A percentile compares a stretch with the other conserved stretches of the same genome.
Conservation (phyloP, 1,140 invertebrate genomes). For the Drosophila parvula region DNA sequence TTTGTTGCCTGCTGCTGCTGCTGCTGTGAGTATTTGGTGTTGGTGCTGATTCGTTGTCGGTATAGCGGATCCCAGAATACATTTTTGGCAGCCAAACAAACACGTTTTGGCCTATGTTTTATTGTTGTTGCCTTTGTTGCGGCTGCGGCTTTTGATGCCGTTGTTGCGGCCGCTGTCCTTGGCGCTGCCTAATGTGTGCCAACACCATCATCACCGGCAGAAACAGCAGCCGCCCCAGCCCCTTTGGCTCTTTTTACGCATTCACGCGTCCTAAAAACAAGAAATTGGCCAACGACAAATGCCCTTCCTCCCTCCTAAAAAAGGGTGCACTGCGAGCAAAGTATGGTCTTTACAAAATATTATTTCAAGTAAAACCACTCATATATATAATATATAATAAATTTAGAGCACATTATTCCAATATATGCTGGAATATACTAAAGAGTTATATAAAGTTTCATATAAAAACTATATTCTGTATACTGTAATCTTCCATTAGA, state of each 20-base stretch:
- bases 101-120: slow-evolving; percentile 70
- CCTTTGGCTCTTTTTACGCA: slow-evolving; percentile 67
- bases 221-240: slow-evolving; percentile 11
- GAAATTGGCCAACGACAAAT: slow-evolving; percentile 60
- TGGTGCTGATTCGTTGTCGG: slow-evolving; percentile 9
- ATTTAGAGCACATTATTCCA: too few species aligned
- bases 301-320: slow-evolving; percentile 3
- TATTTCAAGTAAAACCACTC: neutral
- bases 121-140: slow-evolving; percentile 56
- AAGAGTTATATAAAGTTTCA: neutral
- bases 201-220: slow-evolving; percentile 21
- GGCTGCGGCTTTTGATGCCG: slow-evolving; percentile 45
- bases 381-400: neutral
- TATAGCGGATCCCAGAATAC: slow-evolving; percentile 60
- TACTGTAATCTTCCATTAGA: neutral
- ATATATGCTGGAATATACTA: too few species aligned
- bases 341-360: slow-evolving; percentile 21
- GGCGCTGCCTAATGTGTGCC: slow-evolving; percentile 74
- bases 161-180: slow-evolving; percentile 63
- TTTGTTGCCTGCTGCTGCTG: slow-evolving; percentile 19
- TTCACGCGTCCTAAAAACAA: slow-evolving; percentile 65
- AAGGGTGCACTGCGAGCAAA: slow-evolving; percentile 14
- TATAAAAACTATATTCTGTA: neutral
- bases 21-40: slow-evolving; percentile 4
- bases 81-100: slow-evolving; percentile 81